Percentiles rank a stretch among this genome's conserved stretches.
Conservation (phyloP, 1,140 invertebrate species). For the Drosophila arizonae region DNA sequence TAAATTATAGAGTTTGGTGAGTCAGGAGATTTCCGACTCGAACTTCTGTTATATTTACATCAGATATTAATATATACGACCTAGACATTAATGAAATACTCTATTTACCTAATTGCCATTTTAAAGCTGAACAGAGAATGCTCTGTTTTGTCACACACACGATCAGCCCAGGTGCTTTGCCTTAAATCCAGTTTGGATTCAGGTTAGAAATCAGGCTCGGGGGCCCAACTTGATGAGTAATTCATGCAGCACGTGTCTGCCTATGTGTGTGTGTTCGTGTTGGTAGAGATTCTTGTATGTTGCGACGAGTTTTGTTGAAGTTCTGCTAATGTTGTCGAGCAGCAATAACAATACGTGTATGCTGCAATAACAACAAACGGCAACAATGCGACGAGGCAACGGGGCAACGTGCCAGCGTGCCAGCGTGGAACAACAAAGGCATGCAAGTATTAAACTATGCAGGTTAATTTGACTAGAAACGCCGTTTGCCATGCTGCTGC, state of each 20-base stretch:
- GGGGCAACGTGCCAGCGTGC: conserved; percentile 17
- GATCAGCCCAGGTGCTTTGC: neutral
- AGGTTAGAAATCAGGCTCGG: conserved; percentile 12
- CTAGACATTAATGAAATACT: too few relatives aligned
- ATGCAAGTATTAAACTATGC: conserved; percentile 71
- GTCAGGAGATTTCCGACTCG: too few relatives aligned
- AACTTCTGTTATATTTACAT: too few relatives aligned
- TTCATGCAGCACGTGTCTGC: conserved; percentile 19
- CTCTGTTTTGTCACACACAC: neutral
- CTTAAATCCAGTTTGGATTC: conserved; percentile 1
- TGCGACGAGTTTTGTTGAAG: conserved; percentile 27
- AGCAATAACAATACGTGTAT: conserved; percentile 32
- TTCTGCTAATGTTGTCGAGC: conserved; percentile 34
- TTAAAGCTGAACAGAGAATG: neutral
- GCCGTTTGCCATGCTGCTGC: conserved; percentile 41
- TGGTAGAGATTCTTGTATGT: conserved; percentile 31
- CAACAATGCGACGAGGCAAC: conserved; percentile 24
- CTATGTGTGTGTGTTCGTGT: conserved; percentile 10
- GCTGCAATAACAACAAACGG: conserved; percentile 19
- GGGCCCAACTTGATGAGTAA: conserved; percentile 38
- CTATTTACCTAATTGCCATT: neutral
- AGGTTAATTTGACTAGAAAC: conserved; percentile 73
- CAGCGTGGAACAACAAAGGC: conserved; percentile 44
- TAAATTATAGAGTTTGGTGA: too few relatives aligned
- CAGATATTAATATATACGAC: too few relatives aligned